These are phyloP conservation scores for Brachionichthys hirsutus DNA, from an alignment of 2,113 vertebrate genomes.

Conservation along the genomic window DNA sequence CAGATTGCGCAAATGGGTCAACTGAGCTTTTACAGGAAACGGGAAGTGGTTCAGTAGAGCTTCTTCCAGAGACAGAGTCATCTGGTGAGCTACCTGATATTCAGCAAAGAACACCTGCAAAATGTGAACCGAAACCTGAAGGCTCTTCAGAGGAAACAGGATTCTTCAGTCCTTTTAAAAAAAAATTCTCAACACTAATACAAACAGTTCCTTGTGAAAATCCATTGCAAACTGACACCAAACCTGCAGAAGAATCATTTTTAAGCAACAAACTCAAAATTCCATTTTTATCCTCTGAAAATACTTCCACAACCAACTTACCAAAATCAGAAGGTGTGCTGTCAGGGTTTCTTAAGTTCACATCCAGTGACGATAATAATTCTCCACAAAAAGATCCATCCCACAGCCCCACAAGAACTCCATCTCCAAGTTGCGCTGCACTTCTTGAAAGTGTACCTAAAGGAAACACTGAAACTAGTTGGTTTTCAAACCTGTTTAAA, in stretches of 20 bases:
- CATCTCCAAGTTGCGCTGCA: slow-evolving; percentile 57
- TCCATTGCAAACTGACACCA: slow-evolving; percentile 41
- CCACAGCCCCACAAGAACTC: slow-evolving; percentile 39
- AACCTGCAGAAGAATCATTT: slow-evolving; percentile 70
- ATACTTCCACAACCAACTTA: slow-evolving; percentile 40
- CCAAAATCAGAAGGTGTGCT: slow-evolving; percentile 72
- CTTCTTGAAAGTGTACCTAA: slow-evolving; percentile 74
- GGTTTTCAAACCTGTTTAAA: slow-evolving; percentile 83
- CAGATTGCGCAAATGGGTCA: slow-evolving; percentile 66
- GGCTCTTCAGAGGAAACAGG: slow-evolving; percentile 66
- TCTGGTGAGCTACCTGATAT: slow-evolving; percentile 74
- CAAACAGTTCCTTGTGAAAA: slow-evolving; percentile 72
- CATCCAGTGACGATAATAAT: slow-evolving; percentile 65
- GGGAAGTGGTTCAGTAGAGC: slow-evolving; percentile 65
- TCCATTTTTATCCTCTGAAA: slow-evolving; percentile 81
- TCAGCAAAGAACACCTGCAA: slow-evolving; percentile 56
- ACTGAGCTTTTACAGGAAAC: slow-evolving; percentile 61
- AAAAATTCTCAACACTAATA: slow-evolving; percentile 86
- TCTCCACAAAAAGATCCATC: slow-evolving; percentile 29
- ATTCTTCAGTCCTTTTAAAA: slow-evolving; percentile 90
- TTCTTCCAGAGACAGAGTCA: slow-evolving; percentile 77
- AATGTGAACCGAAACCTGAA: slow-evolving; percentile 63
- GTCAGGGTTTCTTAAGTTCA: slow-evolving; percentile 77
- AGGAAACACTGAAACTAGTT: slow-evolving; percentile 76
- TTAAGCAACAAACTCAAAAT: slow-evolving; percentile 82